Base-by-base conservation (phyloP, 1,140 invertebrate species). In the Pogonomyrmex californicus region DNA sequence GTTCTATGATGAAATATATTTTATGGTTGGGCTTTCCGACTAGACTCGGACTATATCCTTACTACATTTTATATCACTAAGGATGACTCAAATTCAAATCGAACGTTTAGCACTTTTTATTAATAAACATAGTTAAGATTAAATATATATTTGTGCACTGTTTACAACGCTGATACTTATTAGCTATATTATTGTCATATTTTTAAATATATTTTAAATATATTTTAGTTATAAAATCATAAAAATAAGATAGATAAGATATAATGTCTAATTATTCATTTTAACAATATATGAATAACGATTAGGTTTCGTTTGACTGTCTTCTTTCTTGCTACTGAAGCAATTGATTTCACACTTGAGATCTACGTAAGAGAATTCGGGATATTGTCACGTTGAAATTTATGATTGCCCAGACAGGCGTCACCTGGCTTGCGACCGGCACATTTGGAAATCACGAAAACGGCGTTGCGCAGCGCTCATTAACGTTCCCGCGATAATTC, bases 401-500 rank as follows among this genome's bases (percentile, higher is more conserved):
- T 1, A 14, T 10, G 17, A 38, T 63, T 49, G 41, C 44, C 33
- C 33, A n/a, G 5, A 33, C 41, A 49, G 63, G 23, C 44, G 56
- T 85, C 89, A 90, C 81, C 86, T 86, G 88, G 77, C 33, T 51
- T 23, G 44, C 51, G 23, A 47, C 63, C 79, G 41, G 38, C 70
- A n/a, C 41, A 10, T 33, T 38, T 33, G 75, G 10, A 83, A 90
- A 90, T 87, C 71, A 85, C 82, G 65, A 47, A 70, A 91, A 81
- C 71, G 44, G 51, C 58, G 58, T 66, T 51, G 36, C 73, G 5
- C 38, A 66, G 70, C 62, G 65, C 86, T 88, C 86, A 86, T 91
- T 89, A 88, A 91, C 38, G 60, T 68, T 90, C 88, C 70, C 89
- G 62, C 41, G 77, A 86, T 83, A 79, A 78, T 88, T 86, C 58